Percentiles rank a stretch among this genome's conserved stretches.
These are phyloP conservation scores for Drosophila fulvimacula DNA, from an alignment of 2,888 invertebrate species.

Conservation along the genomic window DNA sequence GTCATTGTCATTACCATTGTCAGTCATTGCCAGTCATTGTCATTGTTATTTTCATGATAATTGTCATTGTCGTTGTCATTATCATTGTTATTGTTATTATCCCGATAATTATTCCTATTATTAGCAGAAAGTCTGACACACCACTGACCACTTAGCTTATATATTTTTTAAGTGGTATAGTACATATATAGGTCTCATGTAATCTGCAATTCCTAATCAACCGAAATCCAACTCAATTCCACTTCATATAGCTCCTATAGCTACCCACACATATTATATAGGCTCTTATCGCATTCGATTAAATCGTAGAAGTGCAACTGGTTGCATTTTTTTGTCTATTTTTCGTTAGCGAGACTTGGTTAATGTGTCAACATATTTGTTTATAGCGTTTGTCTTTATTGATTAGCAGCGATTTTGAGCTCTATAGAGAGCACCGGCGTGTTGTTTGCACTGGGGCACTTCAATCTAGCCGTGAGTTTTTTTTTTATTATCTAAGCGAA, in stretches of 20 bases:
- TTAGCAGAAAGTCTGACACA: not conserved
- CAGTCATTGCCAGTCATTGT: too few species aligned
- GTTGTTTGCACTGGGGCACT: slow-evolving; percentile 24
- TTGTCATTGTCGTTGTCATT: not conserved
- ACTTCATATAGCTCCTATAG: not conserved
- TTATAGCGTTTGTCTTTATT: slow-evolving; percentile 30
- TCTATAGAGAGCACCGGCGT: slow-evolving; percentile 9
- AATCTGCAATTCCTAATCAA: not conserved
- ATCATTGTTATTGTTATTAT: not conserved
- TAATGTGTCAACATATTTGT: slow-evolving; percentile 28
- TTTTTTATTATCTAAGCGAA: slow-evolving; percentile 68
- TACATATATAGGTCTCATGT: not conserved
- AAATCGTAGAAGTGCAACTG: slow-evolving; percentile 32
- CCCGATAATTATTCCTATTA: too few species aligned
- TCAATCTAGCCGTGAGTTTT: slow-evolving; percentile 41
- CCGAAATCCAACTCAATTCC: not conserved
- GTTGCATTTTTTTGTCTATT: slow-evolving; percentile 28
- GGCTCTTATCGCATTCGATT: slow-evolving; percentile 24
- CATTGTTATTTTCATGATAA: not conserved
- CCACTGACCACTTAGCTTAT: not conserved
- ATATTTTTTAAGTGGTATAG: not conserved
- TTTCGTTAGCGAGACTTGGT: slow-evolving; percentile 25
- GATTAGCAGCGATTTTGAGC: slow-evolving; percentile 70
- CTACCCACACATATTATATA: not conserved
- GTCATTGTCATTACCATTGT: not conserved